Evolutionary conservation across 37 sponge, comb jelly and placozoan genomes (phyloP), one percentile per base, ranked within the genome.

Genomic region (Diacarnus erythraeanus): DNA sequence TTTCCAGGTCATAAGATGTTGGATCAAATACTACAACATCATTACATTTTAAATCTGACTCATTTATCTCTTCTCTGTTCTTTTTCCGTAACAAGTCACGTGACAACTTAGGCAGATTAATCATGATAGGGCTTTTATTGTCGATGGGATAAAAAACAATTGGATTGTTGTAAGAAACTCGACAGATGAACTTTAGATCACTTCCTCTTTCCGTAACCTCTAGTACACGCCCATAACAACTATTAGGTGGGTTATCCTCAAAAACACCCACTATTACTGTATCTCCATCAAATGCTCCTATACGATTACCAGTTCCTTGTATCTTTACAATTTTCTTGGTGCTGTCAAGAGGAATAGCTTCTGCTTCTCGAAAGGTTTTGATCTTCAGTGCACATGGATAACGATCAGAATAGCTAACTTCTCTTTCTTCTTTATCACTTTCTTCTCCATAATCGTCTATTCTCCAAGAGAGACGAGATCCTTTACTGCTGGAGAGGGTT

Each of bases 91-190:
- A 42, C 29, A 86, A 54, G n/a, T 80, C 69, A 29, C 44, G 54
- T 9, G 93, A 83, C 20, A 92, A 30, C 26, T 75, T 38, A 59
- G 93, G 93, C 38, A 87, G 63, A 64, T 92, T 92, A n/a, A 72
- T 23, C 6, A 92, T 25, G 12, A 51, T 42, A n/a, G 93, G 93
- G 41, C 71, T 59, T 31, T 76, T 82, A 12, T 31, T 74, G 56
- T 80, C 74, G 33, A 92, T 31, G 20, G 93, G 93, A 72, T 31
- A 83, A 54, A 92, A 87, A 17, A 80, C 5, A 59, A 76, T 80
- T 2, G 84, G 33, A 67, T 84, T 87, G 17, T 54, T 35, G 0
- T 39, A 27, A 38, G 76, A 77, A 0, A 83, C 84, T 72, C 76
- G 54, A 40, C 93, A 92, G 8, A 88, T 41, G 76, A 87, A 81